Percentiles rank a stretch among this genome's conserved stretches.
Evolutionary conservation across 2,888 invertebrate species (phyloP).

Genomic region (Acanthoscelides obtectus): DNA sequence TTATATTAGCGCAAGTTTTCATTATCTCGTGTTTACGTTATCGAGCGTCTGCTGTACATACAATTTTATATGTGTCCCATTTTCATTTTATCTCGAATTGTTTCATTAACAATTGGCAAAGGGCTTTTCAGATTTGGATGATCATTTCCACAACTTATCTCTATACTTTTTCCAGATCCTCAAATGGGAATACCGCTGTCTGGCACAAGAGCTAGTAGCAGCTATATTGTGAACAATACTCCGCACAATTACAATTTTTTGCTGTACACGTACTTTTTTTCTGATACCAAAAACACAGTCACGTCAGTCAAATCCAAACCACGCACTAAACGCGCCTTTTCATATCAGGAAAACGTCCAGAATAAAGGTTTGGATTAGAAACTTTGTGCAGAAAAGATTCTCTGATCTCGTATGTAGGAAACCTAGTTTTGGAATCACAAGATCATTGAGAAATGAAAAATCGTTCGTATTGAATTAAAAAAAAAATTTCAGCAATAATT

Average conservation of each 20-base stretch:
- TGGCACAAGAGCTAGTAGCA: conserved; percentile 52
- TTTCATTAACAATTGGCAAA: too few relatives aligned
- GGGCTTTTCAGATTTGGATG: too few relatives aligned
- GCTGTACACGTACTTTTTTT: conserved; percentile 69
- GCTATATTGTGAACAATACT: conserved; percentile 52
- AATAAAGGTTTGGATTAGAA: background rate
- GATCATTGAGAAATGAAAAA: too few relatives aligned
- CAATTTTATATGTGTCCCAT: too few relatives aligned
- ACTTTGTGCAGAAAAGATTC: background rate
- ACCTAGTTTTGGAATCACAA: background rate
- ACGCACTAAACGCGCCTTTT: background rate
- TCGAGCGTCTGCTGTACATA: too few relatives aligned
- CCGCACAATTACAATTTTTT: conserved; percentile 75
- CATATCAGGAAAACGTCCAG: background rate
- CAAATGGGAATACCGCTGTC: conserved; percentile 70
- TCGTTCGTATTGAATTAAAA: too few relatives aligned
- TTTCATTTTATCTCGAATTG: too few relatives aligned
- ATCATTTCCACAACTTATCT: too few relatives aligned
- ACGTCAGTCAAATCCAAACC: background rate
- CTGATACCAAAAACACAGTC: conserved; percentile 47
- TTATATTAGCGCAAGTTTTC: too few relatives aligned
- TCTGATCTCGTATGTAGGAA: background rate
- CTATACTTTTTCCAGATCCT: conserved; percentile 53
- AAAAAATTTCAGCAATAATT: too few relatives aligned
- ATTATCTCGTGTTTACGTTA: too few relatives aligned